Evolutionary conservation across 2,113 vertebrate genomes (phyloP).

Genomic region (Zosterops borbonicus): DNA sequence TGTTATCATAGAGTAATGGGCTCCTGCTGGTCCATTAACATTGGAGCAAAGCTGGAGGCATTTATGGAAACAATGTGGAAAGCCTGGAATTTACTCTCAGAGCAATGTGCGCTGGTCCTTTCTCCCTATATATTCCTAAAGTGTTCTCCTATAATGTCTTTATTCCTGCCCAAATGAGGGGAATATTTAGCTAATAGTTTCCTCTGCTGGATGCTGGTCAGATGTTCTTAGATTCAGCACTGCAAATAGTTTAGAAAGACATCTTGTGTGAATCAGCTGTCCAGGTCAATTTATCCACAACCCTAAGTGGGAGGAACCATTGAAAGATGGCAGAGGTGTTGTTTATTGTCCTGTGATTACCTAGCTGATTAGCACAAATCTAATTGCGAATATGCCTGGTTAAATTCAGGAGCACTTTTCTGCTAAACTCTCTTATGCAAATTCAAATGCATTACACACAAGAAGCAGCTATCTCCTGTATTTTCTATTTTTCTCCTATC

Average conservation of each 20-base stretch:
- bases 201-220: not conserved
- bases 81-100: slow-evolving; percentile 43
- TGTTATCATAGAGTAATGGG: slow-evolving; percentile 64
- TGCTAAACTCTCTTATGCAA: not conserved
- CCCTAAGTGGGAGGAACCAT: not conserved
- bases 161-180: not conserved
- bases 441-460: not conserved
- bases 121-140: not conserved
- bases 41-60: slow-evolving; percentile 42
- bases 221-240: not conserved
- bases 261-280: not conserved
- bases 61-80: slow-evolving; percentile 53
- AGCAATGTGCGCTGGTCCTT: not conserved
- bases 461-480: not conserved
- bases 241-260: not conserved
- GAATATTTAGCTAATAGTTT: slow-evolving; percentile 8
- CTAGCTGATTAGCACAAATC: not conserved
- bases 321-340: not conserved
- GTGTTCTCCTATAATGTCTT: not conserved
- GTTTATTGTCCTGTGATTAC: not conserved
- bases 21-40: slow-evolving; percentile 47
- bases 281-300: not conserved
- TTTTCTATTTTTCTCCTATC: not conserved
- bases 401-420: not conserved
- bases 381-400: not conserved